These are phyloP conservation scores for Monarcha castaneiventris DNA, from an alignment of 2,113 vertebrate species.

Conservation along the genomic window DNA sequence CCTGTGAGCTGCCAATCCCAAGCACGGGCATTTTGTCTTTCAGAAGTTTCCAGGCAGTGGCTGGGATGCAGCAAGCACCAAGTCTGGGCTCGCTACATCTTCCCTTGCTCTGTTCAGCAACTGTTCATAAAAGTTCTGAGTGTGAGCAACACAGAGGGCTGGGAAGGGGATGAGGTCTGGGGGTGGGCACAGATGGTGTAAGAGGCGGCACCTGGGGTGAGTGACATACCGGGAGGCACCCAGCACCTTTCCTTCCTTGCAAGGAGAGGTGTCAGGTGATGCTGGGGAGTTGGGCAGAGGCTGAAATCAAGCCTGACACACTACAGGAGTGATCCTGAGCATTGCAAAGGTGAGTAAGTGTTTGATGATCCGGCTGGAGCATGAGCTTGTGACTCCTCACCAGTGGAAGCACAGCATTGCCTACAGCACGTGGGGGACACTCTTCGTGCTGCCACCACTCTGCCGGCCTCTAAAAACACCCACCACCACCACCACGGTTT, in stretches of 20 bases:
- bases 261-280: background rate
- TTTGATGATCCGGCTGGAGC: background rate
- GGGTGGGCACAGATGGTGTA: background rate
- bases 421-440: background rate
- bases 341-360: background rate
- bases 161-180: background rate
- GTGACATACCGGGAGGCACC: too few species aligned
- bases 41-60: background rate
- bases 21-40: background rate
- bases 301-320: too few species aligned
- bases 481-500: background rate
- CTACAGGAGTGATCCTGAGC: background rate
- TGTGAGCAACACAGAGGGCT: background rate
- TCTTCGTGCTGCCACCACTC: background rate
- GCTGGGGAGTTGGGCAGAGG: background rate
- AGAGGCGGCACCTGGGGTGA: background rate
- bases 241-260: background rate
- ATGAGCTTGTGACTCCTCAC: background rate
- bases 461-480: background rate
- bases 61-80: background rate
- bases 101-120: background rate
- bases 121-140: background rate
- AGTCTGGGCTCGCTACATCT: background rate
- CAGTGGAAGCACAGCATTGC: background rate
- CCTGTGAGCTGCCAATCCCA: background rate